Evolutionary conservation across 2,113 vertebrate species (phyloP).

Genomic region (Bagarius yarrelli): DNA sequence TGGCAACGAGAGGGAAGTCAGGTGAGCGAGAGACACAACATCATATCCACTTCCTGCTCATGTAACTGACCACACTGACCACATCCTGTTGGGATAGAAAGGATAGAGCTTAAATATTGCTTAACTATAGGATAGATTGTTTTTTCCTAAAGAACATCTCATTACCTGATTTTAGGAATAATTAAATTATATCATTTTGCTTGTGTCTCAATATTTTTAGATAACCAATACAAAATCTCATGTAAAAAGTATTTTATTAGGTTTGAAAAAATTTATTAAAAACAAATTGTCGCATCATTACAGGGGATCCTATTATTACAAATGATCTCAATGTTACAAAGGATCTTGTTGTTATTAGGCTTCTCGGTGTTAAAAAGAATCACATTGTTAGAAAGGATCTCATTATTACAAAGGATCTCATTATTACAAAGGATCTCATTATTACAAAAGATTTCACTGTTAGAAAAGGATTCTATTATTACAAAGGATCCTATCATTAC

Average conservation of each 20-base stretch:
- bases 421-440: neutral
- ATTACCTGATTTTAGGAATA: too few relatives aligned
- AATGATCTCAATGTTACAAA: neutral
- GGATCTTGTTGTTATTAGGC: neutral
- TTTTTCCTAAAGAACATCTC: too few relatives aligned
- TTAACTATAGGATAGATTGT: neutral
- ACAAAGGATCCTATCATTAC: neutral
- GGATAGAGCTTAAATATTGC: neutral
- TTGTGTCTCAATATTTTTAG: too few relatives aligned
- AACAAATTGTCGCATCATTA: neutral
- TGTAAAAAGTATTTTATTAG: too few relatives aligned
- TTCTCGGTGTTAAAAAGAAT: neutral
- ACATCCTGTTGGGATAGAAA: neutral
- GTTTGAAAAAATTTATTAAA: neutral
- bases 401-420: neutral
- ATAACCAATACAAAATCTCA: too few relatives aligned
- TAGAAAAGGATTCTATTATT: neutral
- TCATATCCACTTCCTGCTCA: neutral
- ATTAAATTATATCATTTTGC: too few relatives aligned
- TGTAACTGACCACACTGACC: too few relatives aligned
- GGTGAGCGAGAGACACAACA: constrained; percentile 69
- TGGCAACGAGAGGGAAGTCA: constrained; percentile 97
- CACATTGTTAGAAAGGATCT: neutral
- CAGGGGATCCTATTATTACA: neutral
- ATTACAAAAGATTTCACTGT: neutral